Evolutionary conservation across 2,888 invertebrate genomes (phyloP), one percentile per base, ranked within the genome.

Genomic region (Myathropa florea): DNA sequence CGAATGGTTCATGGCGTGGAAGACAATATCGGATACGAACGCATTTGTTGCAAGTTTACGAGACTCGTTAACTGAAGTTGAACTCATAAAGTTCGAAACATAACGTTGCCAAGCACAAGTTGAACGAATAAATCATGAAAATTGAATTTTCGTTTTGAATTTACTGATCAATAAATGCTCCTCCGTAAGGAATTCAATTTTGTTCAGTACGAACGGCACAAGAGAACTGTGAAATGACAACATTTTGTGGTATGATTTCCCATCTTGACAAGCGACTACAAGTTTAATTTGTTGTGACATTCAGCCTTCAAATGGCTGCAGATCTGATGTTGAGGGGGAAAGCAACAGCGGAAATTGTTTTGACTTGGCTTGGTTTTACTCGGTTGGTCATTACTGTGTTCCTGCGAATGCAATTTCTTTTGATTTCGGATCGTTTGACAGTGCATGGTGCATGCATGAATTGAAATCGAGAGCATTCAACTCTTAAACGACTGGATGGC

Each of bases 31-130:
- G 39, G 64, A 64, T 65, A 24, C 59, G 71, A 65, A 28, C 59
- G 46, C 30, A 67, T 12, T 70, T 68, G 63, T 71, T 79, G 64
- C 65, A 70, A 71, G 36, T 79, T 79, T 79, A 79, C 64, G 79
- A 71, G 33, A 33, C 65, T 79, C 71, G 65, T 79, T 72, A 79
- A 71, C 57, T 59, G 18, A 79, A 79, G 79, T 64, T 59, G 57
- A 28, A 72, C 59, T 71, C 79, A 24, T 79, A 79, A 79, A 65
- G 24, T 33, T 23, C 1, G 23, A 4, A 6, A 55, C n/a, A 12
- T 14, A 28, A 6, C n/a, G 26, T 1, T 23, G 24, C n/a, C 33
- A 33, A 33, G n/a, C 33, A 12, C 33, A 67, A 65, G 26, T n/a
- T 14, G 6, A 21, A 21, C 21, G 53, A 33, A 21, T 57, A 33